Evolutionary conservation across 2,113 vertebrate species (phyloP).

Genomic region (Chaenogobius annularis): DNA sequence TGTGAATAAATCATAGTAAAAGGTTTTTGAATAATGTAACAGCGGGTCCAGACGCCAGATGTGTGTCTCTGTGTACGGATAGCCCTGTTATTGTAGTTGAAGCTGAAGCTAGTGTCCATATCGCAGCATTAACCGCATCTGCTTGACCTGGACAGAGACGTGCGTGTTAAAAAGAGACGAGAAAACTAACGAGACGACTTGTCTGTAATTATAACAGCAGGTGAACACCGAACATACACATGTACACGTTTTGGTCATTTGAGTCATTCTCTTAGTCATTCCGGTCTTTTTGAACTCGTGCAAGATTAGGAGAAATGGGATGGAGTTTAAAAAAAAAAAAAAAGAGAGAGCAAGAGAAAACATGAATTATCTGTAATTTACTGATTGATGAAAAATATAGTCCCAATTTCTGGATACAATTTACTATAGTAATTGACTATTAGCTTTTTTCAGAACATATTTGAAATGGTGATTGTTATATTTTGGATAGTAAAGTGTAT

Average conservation of each 20-base stretch:
- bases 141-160: not conserved
- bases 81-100: slow-evolving; percentile 28
- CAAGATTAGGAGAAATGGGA: slow-evolving; percentile 10
- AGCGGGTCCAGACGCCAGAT: slow-evolving; percentile 49
- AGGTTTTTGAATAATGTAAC: slow-evolving; percentile 67
- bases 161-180: not conserved
- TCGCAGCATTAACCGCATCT: slow-evolving; percentile 1
- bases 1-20: slow-evolving; percentile 75
- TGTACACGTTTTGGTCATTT: slow-evolving; percentile 12
- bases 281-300: not conserved
- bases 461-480: not conserved
- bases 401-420: not conserved
- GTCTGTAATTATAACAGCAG: slow-evolving; percentile 38
- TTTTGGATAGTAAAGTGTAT: no score
- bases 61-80: slow-evolving; percentile 31
- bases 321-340: not conserved
- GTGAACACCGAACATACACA: slow-evolving; percentile 12
- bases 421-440: not conserved
- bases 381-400: not conserved
- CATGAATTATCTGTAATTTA: not conserved
- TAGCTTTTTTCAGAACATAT: not conserved
- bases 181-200: slow-evolving; percentile 12
- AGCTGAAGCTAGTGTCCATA: slow-evolving; percentile 14
- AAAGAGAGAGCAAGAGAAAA: not conserved
- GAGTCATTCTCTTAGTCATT: slow-evolving; percentile 14